A percentile compares a stretch with the other conserved stretches of the same genome.
Conservation (phyloP, 2,797 vertebrate genomes). For the Adelosebastes latens region DNA sequence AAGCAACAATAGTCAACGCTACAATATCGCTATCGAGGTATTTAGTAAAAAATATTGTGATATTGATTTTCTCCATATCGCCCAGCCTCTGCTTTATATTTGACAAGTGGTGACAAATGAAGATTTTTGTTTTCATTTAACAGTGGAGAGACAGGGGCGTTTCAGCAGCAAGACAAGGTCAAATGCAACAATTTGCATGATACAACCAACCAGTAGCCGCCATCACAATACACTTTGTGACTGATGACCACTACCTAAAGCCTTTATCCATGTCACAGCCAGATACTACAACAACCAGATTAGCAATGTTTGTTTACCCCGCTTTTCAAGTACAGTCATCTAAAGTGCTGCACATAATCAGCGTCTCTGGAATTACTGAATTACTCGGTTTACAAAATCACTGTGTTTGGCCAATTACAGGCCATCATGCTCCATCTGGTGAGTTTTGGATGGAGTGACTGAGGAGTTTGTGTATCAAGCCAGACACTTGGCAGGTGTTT, state of each 20-base stretch:
- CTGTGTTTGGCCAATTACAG: slow-evolving; percentile 37
- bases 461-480: slow-evolving; percentile 28
- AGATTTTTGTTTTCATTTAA: background rate
- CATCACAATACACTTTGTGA: background rate
- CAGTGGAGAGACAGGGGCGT: too few species aligned
- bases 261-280: background rate
- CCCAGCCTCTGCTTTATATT: background rate
- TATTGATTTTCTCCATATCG: too few species aligned
- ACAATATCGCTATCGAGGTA: too few species aligned
- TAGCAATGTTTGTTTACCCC: background rate
- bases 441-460: slow-evolving; percentile 35
- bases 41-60: too few species aligned
- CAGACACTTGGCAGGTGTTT: slow-evolving; percentile 46
- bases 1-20: too few species aligned
- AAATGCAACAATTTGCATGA: background rate
- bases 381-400: slow-evolving; percentile 48
- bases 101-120: background rate
- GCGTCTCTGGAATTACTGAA: slow-evolving; percentile 46
- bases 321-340: slow-evolving; percentile 14
- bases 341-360: slow-evolving; percentile 18
- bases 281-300: background rate
- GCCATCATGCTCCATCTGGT: slow-evolving; percentile 43
- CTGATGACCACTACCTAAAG: background rate
- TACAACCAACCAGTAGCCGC: background rate
- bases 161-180: background rate